Base-by-base conservation (phyloP, 2,888 invertebrate species). In the Xestia sexstrigata region DNA sequence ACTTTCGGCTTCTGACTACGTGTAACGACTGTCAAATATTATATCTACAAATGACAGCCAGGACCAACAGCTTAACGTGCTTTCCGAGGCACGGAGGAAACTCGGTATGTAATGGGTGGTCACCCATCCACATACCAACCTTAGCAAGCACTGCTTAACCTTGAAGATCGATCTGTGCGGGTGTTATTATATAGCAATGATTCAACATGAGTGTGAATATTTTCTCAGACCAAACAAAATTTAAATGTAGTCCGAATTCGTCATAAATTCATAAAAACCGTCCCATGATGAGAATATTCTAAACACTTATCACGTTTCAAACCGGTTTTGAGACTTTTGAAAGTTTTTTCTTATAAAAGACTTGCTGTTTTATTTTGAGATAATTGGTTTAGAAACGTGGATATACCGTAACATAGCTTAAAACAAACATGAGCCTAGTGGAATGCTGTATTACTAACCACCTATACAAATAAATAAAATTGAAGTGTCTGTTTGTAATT, bases 341-440 rank as follows among this genome's bases (percentile, higher is more conserved):
- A 87, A 86, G 82, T 86, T 55, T 26, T 35, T 68, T 74, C 62
- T 35, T 58, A 20, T 60, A 55, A 30, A 66, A 67, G 15, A 49
- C 65, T 69, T 35, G 65, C 45, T 55, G 52, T 66, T n/a, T 69
- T 72, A 49, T 73, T 67, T 47, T 65, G 45, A n/a, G 66, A 78
- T 84, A 82, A 87, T 82, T 81, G 81, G 67, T 87, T 77, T 87
- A 85, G 87, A 87, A 87, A 85, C 76, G 42, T 52, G 9, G 42
- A 23, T 15, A 45, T 11, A 63, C 4, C n/a, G 13, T 65, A 52
- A 45, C 39, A 66, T 49, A 26, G n/a, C 42, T 30, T 47, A n/a
- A n/a, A 17, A 49, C 7, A 58, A 13, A 35, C n/a, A 45, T 71
- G 35, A 35, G 11, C 1, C 35, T 58, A 26, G 58, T 66, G 55